Percentiles rank a stretch among this genome's conserved stretches.
Evolutionary conservation across 2,113 vertebrate species (phyloP).

Genomic region (Podiceps cristatus): DNA sequence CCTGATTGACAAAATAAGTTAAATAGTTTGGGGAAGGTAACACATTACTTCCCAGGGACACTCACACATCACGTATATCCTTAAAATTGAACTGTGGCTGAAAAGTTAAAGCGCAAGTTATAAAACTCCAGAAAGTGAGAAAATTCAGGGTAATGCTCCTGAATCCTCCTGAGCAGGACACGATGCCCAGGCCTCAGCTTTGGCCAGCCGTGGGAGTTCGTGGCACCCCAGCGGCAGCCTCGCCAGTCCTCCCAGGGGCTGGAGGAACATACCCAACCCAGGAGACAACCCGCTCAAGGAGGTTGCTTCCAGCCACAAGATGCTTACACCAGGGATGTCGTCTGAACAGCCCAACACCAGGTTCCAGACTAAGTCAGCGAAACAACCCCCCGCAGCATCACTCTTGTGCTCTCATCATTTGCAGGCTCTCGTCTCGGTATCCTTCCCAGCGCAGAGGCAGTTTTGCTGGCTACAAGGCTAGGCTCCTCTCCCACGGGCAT

Average conservation of each 20-base stretch:
- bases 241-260: accelerated
- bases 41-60: background rate
- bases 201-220: background rate
- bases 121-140: background rate
- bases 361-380: background rate
- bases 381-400: background rate
- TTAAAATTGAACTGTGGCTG: background rate
- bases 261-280: background rate
- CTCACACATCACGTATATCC: background rate
- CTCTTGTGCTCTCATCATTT: background rate
- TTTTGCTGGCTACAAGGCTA: background rate
- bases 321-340: background rate
- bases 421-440: background rate
- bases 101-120: background rate
- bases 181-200: background rate
- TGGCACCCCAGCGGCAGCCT: background rate
- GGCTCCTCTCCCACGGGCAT: background rate
- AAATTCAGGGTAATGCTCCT: background rate
- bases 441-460: background rate
- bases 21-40: background rate
- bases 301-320: background rate
- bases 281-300: background rate
- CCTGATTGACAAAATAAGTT: background rate
- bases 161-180: background rate
- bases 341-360: background rate